Percentiles rank a stretch among this genome's conserved stretches.
phyloP scores from a whole-genome alignment of 2,797 vertebrate genomes.

The Simalia tracyae region DNA sequence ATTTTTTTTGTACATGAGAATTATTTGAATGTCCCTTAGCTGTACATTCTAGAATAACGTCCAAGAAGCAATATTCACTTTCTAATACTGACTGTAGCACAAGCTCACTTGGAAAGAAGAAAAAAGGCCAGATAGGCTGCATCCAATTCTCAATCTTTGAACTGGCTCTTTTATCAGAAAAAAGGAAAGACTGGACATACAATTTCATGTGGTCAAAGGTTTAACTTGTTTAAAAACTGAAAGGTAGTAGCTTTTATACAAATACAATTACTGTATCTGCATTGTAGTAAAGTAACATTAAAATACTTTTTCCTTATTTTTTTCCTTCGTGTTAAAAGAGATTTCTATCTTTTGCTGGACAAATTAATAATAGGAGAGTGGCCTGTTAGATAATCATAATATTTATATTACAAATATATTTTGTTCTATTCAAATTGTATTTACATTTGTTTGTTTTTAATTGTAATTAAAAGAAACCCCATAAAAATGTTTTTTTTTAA shows the following conservation, averaged over 20 bases:
- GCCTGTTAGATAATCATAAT: background rate
- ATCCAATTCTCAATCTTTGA: background rate
- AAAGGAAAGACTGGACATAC: background rate
- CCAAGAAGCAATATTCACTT: background rate
- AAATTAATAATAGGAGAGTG: background rate
- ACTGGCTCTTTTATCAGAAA: background rate
- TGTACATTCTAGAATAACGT: background rate
- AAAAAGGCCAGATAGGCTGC: background rate
- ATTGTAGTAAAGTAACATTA: background rate
- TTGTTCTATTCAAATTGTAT: background rate
- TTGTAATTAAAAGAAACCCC: background rate
- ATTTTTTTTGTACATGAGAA: background rate
- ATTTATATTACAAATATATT: background rate
- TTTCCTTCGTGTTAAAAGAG: background rate
- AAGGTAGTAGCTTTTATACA: background rate
- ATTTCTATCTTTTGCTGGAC: background rate
- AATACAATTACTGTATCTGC: background rate
- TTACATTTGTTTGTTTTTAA: background rate
- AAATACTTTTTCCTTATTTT: background rate
- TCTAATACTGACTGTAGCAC: background rate
- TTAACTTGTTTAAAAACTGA: background rate
- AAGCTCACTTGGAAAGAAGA: background rate
- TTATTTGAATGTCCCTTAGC: background rate
- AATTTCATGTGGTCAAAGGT: background rate
- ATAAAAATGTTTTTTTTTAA: background rate